Base-by-base conservation (phyloP, 2,888 invertebrate species). In the Spodoptera picta region DNA sequence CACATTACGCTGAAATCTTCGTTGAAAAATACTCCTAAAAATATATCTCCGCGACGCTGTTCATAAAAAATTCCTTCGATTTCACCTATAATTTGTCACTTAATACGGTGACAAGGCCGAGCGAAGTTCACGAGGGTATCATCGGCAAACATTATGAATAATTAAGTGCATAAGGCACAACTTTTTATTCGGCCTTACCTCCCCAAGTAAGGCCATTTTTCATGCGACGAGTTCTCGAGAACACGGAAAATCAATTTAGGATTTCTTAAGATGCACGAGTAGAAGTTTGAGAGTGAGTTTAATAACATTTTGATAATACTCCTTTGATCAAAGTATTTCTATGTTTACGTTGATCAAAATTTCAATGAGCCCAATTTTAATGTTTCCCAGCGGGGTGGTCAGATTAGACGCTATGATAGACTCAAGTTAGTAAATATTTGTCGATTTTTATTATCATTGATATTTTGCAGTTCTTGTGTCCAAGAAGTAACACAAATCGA, bases 81-180 rank as follows among this genome's bases (percentile, higher is more conserved):
- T 76, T 77, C 72, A 78, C 77, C 83, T 83, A 87, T 91, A 92
- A 93, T 94, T 94, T 92, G 91, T 92, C 90, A 92, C 89, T 89
- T 88, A 91, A 84, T 80, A 81, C 85, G 85, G 84, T 90, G 92
- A 92, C 92, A 92, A 89, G 86, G 81, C 80, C 76, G 82, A 89
- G 89, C 83, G 88, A 86, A 83, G 76, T 83, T 82, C 76, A 73
- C 77, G 80, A 82, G 85, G 85, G 89, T 88, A 90, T 88, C 89
- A 90, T 83, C 83, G 83, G 83, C 77, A 89, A 90, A 91, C 87
- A 89, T 90, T 90, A 90, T 94, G 92, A 93, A 94, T 94, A 93
- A 92, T 92, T 92, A 92, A 93, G 87, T 90, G 88, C 82, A 87
- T 85, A 80, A 81, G 79, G 82, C 79, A 78, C 81, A 85, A 90